Percentiles rank a stretch among this genome's conserved stretches.
Conservation (phyloP, 2,888 invertebrate species). For the Exephanes ischioxanthus region DNA sequence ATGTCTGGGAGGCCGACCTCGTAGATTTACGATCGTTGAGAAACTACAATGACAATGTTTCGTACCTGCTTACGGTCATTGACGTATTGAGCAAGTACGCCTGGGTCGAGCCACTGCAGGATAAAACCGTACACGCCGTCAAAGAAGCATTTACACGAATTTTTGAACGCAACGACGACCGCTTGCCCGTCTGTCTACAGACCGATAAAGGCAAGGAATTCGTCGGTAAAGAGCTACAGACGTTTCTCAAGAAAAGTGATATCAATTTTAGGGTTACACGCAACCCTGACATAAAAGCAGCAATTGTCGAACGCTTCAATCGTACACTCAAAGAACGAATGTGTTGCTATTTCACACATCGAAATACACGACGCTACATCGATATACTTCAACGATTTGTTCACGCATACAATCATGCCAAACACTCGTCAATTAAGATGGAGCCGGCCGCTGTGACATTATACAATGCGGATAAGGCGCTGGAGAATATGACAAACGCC, state of each 20-base stretch:
- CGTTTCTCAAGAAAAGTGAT: conserved; percentile 59
- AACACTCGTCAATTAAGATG: conserved; percentile 67
- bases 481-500: not conserved
- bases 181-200: conserved; percentile 62
- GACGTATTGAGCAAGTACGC: conserved; percentile 71
- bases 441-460: conserved; percentile 11
- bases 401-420: conserved; percentile 72
- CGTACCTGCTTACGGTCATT: conserved; percentile 68
- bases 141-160: conserved; percentile 70
- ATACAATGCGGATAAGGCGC: not conserved
- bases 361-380: conserved; percentile 72
- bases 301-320: conserved; percentile 77
- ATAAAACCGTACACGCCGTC: conserved; percentile 67
- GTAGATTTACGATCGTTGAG: conserved; percentile 48
- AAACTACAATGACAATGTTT: conserved; percentile 60
- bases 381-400: conserved; percentile 72
- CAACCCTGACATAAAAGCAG: conserved; percentile 76
- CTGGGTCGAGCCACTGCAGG: conserved; percentile 69
- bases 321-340: conserved; percentile 75
- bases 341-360: conserved; percentile 71
- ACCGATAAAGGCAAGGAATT: conserved; percentile 74
- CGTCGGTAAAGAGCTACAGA: conserved; percentile 59
- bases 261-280: conserved; percentile 61
- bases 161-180: conserved; percentile 43
- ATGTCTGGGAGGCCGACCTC: conserved; percentile 65